Base-by-base conservation (phyloP, 1,140 invertebrate species). In the Cydia amplana region DNA sequence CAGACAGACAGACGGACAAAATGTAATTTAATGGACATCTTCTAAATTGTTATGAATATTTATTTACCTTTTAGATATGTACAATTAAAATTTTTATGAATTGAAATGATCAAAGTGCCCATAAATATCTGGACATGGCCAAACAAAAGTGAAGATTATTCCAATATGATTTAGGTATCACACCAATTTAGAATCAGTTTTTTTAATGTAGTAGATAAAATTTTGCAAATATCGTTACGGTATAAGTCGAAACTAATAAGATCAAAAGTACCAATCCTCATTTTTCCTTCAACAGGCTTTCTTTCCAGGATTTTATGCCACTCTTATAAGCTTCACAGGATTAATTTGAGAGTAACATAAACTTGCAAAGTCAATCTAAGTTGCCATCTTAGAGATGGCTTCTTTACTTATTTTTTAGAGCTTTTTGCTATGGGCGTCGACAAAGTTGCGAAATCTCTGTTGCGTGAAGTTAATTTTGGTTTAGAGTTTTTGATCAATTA, bases 361-460 rank as follows among this genome's bases (percentile, higher is more conserved):
- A 70, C 65, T 70, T 70, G 4, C n/a, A 40, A 70, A 70, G 65
- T 70, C 65, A 70, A 70, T 70, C 65, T 70, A 70, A 70, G 36
- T 70, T 70, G 65, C n/a, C 32, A 40, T 20, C 65, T 70, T 43
- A 40, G 64, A 67, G 28, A 64, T 64, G 63, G 64, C 28, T 70
- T 18, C 28, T 32, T 32, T 70, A 70, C 65, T 70, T 70, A 70
- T 70, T 70, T 70, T 70, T 70, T 67, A 67, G 25, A 28, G 64
- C 64, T 32, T 36, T 46, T 46, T 12, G 43, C 43, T 12, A 46
- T n/a, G 1, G n/a, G 64, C 64, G 64, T 4, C 28, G 28, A 9
- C 36, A 70, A 70, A 70, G 36, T 70, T 70, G 5, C 16, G 20
- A 55, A 18, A 55, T 16, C 20, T 18, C 55, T 60, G 16, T 9